Percentiles rank a stretch among this genome's conserved stretches.
Evolutionary conservation across 92 coral and sea anemone genomes (phyloP).

Genomic region (Scolanthus callimorphus): DNA sequence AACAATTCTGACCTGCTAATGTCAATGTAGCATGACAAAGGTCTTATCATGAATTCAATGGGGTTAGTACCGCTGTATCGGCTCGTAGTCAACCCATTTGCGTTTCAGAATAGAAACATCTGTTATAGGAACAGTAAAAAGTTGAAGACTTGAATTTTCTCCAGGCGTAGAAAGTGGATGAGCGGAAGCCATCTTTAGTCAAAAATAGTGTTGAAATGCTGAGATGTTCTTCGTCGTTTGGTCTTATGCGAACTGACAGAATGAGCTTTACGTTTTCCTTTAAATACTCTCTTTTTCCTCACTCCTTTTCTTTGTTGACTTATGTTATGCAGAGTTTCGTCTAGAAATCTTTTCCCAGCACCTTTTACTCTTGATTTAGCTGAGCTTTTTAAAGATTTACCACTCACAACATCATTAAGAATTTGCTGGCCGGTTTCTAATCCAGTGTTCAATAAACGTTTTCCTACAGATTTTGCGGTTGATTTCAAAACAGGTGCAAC

Average conservation of each 20-base stretch:
- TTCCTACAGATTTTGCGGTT: background rate
- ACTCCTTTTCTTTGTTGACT: background rate
- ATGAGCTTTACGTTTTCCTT: background rate
- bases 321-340: background rate
- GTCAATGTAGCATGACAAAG: no score
- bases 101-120: background rate
- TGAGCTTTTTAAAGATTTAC: background rate
- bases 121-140: background rate
- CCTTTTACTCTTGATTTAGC: background rate
- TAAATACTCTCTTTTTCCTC: background rate
- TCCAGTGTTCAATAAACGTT: background rate
- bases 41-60: constrained; percentile 13
- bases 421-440: background rate
- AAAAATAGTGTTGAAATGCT: background rate
- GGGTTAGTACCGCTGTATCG: constrained; percentile 17
- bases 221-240: background rate
- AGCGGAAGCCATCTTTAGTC: background rate
- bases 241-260: background rate
- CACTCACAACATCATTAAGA: background rate
- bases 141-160: background rate
- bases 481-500: background rate
- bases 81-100: constrained; percentile 9
- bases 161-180: background rate
- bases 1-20: constrained; percentile 13
- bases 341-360: background rate